Conservation (phyloP, 2,888 invertebrate genomes). For the Amblyteles armatorius region DNA sequence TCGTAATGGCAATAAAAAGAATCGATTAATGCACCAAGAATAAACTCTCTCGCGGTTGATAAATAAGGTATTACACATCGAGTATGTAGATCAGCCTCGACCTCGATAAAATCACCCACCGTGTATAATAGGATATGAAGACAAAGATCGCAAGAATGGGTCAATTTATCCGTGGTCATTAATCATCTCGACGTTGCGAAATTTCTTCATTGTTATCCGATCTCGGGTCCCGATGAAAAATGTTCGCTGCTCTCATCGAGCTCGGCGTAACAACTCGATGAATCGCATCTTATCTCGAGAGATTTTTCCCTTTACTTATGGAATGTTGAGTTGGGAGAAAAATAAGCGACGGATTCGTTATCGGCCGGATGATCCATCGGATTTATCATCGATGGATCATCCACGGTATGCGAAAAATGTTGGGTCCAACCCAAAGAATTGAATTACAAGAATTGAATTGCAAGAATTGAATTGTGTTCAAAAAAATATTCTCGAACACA, state of each 20-base stretch:
- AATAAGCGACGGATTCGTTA: too few species aligned
- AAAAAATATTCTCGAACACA: too few species aligned
- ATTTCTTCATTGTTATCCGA: not conserved
- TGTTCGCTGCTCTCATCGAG: not conserved
- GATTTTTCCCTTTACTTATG: not conserved
- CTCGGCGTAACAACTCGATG: not conserved
- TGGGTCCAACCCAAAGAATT: too few species aligned
- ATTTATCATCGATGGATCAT: too few species aligned
- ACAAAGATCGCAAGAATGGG: not conserved
- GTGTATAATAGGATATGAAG: not conserved
- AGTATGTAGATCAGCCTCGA: not conserved
- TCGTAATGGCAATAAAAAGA: slow-evolving; percentile 9
- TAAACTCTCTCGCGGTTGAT: slow-evolving; percentile 8
- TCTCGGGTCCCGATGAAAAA: not conserved
- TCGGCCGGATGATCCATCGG: too few species aligned
- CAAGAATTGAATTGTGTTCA: too few species aligned
- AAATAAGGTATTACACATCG: slow-evolving; percentile 9
- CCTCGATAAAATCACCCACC: not conserved
- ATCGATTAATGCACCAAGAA: slow-evolving; percentile 16
- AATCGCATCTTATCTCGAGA: not conserved
- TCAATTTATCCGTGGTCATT: not conserved
- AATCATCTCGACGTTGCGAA: not conserved
- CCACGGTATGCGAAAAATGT: too few species aligned
- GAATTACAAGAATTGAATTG: too few species aligned
- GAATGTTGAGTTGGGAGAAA: too few species aligned